These are phyloP conservation scores for Chroicocephalus ridibundus DNA, from an alignment of 2,113 vertebrate genomes.

Conservation along the genomic window DNA sequence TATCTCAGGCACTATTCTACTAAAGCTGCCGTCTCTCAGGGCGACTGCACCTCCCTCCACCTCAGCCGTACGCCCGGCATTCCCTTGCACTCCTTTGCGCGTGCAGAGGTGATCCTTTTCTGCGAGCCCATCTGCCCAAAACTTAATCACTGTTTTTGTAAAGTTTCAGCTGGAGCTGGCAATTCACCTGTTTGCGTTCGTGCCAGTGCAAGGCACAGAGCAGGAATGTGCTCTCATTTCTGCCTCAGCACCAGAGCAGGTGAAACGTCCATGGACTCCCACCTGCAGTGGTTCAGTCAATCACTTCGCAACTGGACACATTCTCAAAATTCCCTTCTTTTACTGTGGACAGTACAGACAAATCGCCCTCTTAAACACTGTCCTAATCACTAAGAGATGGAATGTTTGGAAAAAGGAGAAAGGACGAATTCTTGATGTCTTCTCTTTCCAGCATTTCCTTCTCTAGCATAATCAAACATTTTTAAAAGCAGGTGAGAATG, in stretches of 20 bases:
- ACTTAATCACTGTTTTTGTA: neutral
- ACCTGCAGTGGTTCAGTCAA: neutral
- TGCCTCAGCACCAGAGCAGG: neutral
- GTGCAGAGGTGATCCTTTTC: neutral
- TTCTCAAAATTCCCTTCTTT: neutral
- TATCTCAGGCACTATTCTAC: neutral
- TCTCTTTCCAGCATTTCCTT: neutral
- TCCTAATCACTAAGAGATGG: neutral
- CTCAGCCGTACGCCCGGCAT: neutral
- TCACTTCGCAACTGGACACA: neutral
- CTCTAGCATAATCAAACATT: neutral
- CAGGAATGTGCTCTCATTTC: rapidly evolving
- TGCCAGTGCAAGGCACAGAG: neutral
- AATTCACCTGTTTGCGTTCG: neutral
- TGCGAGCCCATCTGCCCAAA: neutral
- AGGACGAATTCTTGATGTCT: neutral
- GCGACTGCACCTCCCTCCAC: neutral
- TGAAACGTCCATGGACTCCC: neutral
- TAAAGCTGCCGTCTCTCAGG: neutral
- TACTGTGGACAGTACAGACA: neutral
- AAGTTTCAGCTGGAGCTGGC: neutral
- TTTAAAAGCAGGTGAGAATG: neutral
- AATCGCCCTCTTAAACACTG: neutral
- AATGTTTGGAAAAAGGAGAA: neutral
- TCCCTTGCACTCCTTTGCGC: neutral